phyloP scores from a whole-genome alignment of 1,140 invertebrate genomes.

The Chelonus insularis region DNA sequence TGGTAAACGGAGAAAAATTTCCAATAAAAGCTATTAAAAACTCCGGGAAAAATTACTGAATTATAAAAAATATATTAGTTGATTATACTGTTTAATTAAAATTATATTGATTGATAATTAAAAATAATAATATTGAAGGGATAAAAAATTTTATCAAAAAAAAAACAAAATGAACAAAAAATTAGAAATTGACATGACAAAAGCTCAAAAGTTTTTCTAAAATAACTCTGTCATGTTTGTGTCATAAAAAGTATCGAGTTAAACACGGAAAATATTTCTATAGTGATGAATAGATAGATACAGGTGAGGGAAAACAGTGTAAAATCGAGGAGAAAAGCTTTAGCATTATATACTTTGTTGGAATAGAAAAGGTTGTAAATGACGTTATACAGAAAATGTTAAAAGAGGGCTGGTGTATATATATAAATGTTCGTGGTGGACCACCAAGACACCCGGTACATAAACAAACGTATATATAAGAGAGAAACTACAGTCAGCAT shows the following conservation, averaged over 20 bases:
- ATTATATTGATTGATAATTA: too few species aligned
- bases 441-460: constrained; percentile 48
- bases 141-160: too few species aligned
- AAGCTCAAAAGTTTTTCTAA: neutral
- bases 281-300: neutral
- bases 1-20: too few species aligned
- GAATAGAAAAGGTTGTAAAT: neutral
- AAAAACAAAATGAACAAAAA: too few species aligned
- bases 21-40: too few species aligned
- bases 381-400: neutral
- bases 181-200: neutral
- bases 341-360: neutral
- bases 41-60: too few species aligned
- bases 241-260: neutral
- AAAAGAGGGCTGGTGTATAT: neutral
- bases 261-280: constrained; percentile 11
- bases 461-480: constrained; percentile 34
- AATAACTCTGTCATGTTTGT: neutral
- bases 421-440: constrained; percentile 8
- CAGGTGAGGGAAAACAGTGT: neutral
- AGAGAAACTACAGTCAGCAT: constrained; percentile 46
- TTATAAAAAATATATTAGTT: too few species aligned
- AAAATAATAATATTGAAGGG: too few species aligned
- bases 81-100: too few species aligned
- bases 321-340: constrained; percentile 15